Conservation (phyloP, 2,888 invertebrate genomes). For the Sphaerophoria rueppellii region DNA sequence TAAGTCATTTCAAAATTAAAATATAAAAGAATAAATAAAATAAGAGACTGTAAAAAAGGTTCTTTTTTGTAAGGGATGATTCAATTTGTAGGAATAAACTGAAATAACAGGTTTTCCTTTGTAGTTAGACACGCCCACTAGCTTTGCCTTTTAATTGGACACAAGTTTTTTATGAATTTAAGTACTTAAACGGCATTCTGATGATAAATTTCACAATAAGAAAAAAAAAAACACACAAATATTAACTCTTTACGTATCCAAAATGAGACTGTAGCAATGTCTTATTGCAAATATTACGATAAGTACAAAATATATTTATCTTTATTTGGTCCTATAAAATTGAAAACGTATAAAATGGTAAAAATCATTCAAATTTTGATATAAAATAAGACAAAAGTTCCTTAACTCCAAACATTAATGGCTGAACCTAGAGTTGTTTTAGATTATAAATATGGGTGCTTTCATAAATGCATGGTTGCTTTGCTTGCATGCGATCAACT, state of each 20-base stretch:
- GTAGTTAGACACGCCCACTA: no score
- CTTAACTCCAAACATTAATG: not conserved
- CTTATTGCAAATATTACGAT: not conserved
- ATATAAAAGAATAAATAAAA: not conserved
- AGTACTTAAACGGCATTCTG: no score
- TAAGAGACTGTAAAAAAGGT: no score
- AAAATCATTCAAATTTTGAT: not conserved
- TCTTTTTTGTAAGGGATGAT: no score
- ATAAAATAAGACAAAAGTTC: not conserved
- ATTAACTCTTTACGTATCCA: conserved; percentile 11
- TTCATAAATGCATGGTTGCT: no score
- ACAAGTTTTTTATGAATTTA: no score
- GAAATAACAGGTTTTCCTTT: no score
- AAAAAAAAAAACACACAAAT: not conserved
- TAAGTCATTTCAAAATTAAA: not conserved
- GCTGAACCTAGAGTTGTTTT: no score
- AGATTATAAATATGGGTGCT: no score
- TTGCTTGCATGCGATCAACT: no score
- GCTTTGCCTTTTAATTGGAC: not conserved
- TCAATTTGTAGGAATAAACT: no score
- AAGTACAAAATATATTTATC: conserved; percentile 30
- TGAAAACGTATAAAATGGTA: not conserved
- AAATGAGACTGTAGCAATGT: conserved; percentile 6
- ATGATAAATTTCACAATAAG: not conserved
- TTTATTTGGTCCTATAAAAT: conserved; percentile 27